Evolutionary conservation across 2,797 vertebrate genomes (phyloP).

Genomic region (Poecilia picta): DNA sequence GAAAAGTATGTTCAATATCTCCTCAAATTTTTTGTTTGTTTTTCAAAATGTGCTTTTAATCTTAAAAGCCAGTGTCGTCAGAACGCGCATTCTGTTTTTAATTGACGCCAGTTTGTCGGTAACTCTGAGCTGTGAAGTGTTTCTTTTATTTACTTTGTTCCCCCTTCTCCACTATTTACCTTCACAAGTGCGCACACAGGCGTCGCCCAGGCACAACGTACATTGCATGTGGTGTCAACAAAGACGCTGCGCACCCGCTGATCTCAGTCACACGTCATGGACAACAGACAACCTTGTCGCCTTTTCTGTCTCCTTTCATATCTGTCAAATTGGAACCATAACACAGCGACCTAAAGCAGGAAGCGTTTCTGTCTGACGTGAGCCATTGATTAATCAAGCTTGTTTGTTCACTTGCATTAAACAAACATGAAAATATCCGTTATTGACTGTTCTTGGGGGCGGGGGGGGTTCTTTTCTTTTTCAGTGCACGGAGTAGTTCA

Average conservation of each 20-base stretch:
- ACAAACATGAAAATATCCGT: not conserved
- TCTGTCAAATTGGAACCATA: conserved; percentile 1
- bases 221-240: conserved; percentile 67
- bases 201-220: conserved; percentile 45
- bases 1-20: not conserved
- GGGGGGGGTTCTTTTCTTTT: not conserved
- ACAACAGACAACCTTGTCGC: conserved; percentile 27
- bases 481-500: not conserved
- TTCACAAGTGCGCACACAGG: conserved; percentile 47
- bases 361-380: not conserved
- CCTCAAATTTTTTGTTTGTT: not conserved
- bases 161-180: conserved; percentile 61
- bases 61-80: no score
- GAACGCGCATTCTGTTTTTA: not conserved
- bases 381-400: not conserved
- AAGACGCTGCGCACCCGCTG: conserved; percentile 19
- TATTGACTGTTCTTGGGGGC: no score
- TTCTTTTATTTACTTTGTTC: conserved; percentile 7
- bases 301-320: conserved; percentile 6
- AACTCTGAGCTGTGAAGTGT: not conserved
- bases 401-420: not conserved
- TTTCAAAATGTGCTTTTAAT: no score
- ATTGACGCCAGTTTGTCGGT: not conserved
- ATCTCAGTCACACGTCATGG: conserved; percentile 36
- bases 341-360: not conserved